These are phyloP conservation scores for Gyrodactylus salaris DNA, from an alignment of 1,140 invertebrate genomes.

Conservation along the genomic window DNA sequence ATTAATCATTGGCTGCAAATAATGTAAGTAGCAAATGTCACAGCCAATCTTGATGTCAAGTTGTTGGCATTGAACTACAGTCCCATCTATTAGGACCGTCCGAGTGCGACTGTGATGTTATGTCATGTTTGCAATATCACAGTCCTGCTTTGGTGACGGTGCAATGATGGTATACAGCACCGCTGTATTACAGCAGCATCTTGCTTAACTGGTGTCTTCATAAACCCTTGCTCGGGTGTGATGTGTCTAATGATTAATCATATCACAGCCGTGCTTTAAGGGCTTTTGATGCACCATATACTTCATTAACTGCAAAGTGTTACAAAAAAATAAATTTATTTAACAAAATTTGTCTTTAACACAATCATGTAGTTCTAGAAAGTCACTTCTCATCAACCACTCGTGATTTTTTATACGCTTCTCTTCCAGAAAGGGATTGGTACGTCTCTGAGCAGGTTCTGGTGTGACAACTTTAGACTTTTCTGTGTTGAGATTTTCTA, in stretches of 20 bases:
- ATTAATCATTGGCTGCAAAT: not conserved
- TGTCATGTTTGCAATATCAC: not conserved
- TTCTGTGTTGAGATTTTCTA: too few species aligned
- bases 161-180: not conserved
- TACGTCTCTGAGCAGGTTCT: not conserved
- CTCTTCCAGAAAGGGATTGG: not conserved
- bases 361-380: not conserved
- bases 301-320: too few species aligned
- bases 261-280: not conserved
- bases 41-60: not conserved
- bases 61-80: not conserved
- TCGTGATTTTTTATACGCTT: not conserved
- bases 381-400: not conserved
- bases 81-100: not conserved
- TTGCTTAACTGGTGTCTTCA: not conserved
- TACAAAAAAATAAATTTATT: not conserved
- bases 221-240: not conserved
- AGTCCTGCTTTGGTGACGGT: not conserved
- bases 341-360: not conserved
- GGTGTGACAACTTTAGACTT: too few species aligned
- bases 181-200: too few species aligned
- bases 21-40: not conserved
- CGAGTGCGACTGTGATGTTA: not conserved
- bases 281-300: not conserved
- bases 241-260: not conserved